Evolutionary conservation across 2,888 invertebrate species (phyloP), one percentile per base, ranked within the genome.

Genomic region (Lordiphosa fenestrarum): DNA sequence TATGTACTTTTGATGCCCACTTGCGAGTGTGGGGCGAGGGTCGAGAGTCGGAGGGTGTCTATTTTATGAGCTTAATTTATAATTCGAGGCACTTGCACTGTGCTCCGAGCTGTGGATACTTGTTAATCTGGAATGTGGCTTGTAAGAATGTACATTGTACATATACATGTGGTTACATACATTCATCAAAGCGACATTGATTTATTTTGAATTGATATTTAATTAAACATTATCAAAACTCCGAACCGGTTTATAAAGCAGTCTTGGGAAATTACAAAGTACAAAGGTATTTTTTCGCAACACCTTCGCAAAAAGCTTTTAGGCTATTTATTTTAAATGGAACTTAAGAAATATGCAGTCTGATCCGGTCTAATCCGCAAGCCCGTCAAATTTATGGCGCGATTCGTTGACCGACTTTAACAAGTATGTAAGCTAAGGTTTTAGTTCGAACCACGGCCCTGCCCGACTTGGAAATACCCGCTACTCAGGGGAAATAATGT

Each of bases 201-300:
- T 35, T 33, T 46, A 30, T 6, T 4, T 23, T n/a, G 10, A 19
- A 6, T n/a, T n/a, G 30, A 30, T 10, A 30, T 30, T 30, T 9
- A 9, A 75, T 80, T 75, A 65, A 75, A 71, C 76, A 75, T 86
- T 85, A 85, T 81, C 82, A 64, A 60, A 66, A 69, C 70, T 70
- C 69, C 77, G 70, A 60, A 73, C 30, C 30, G 30, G 30, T 9
- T 30, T 3, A 7, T 7, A 2, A 7, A 25, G 25, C 25, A 25
- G 7, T 25, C 25, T 25, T 7, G 19, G 19, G 25, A 25, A 25
- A 25, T 6, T 25, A 25, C 25, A 7, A 25, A 25, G 25, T 30
- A 9, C 3, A 3, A 2, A 7, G 7, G 2, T 3, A 9, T 3
- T 10, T 3, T 3, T 30, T 4, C 9, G 9, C 9, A 30, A 10